These are phyloP conservation scores for Spilarctia lutea DNA, from an alignment of 2,888 invertebrate genomes.

Conservation along the genomic window DNA sequence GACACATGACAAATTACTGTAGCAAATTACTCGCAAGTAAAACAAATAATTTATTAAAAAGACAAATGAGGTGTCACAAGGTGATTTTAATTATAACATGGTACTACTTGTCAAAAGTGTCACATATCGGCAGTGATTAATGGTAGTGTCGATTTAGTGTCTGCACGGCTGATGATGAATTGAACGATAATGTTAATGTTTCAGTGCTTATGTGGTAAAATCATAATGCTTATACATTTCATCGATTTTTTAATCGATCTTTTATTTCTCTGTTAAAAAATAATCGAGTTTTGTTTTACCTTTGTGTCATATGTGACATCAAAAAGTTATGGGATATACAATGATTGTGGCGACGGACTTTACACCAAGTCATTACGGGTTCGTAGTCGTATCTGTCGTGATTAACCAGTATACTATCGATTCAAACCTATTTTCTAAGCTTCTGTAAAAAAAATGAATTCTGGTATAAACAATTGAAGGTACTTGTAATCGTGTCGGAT, in stretches of 20 bases:
- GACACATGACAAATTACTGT: conserved; percentile 78
- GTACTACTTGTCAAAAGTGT: conserved; percentile 54
- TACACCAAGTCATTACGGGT: background rate
- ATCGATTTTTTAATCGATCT: conserved; percentile 2
- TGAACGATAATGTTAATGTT: conserved; percentile 10
- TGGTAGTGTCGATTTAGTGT: conserved; percentile 23
- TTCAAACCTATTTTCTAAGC: background rate
- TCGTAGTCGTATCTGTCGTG: no score
- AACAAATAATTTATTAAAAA: conserved; percentile 81
- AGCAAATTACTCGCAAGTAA: conserved; percentile 77
- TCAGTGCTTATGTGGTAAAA: background rate
- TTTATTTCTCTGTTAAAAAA: background rate
- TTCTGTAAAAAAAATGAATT: no score
- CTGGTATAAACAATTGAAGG: background rate
- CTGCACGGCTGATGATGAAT: conserved; percentile 19
- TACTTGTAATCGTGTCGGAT: background rate
- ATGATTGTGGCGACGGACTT: background rate
- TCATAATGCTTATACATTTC: background rate
- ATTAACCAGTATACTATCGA: background rate
- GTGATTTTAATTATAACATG: conserved; percentile 71
- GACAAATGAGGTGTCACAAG: conserved; percentile 70
- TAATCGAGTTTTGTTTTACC: background rate
- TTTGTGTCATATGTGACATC: background rate
- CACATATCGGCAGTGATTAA: conserved; percentile 32
- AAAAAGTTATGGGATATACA: background rate